Evolutionary conservation across 2,113 vertebrate species (phyloP), one percentile per base, ranked within the genome.

Genomic region (Prionailurus viverrinus): DNA sequence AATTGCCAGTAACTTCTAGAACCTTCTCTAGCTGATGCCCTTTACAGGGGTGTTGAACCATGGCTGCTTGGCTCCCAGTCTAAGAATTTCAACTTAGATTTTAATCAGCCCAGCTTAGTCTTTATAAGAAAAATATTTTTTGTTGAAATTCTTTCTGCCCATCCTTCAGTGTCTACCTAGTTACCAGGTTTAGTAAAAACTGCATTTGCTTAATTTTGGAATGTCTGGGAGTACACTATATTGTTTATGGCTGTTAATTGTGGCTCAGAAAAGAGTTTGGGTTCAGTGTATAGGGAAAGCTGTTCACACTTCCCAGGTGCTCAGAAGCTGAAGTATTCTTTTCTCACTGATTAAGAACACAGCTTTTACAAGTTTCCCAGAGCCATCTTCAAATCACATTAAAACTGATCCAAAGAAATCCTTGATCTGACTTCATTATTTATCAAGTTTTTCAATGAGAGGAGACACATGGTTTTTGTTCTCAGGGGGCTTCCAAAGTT

Each of bases 301-400:
- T 92, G 63, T 33, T 93, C 5, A 55, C 4, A 87, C 33, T 82
- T 80, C 53, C 11, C 31, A 31, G 9, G 13, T 78, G n/a, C 81
- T 93, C 78, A 48, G 51, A 85, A 93, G 33, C n/a, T 16, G 21
- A 78, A 71, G 15, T n/a, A 45, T 51, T 94, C 48, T 31, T 81
- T 92, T 85, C 69, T 83, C n/a, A 36, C 63, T 19, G 5, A 86
- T 61, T 65, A 48, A 65, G 18, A 74, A 74, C 33, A 89, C 16
- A 80, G 14, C 11, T 86, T 74, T 95, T 71, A n/a, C 66, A 94
- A 95, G 39, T 76, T 89, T 66, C n/a, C 25, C 41, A 95, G 53
- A 91, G 39, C 23, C 9, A 88, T 41, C 33, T 51, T 93, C 23
- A 55, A 76, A 82, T 90, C 45, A 53, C 48, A 88, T 61, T 66